Percentiles rank a stretch among this genome's conserved stretches.
Conservation (phyloP, 2,888 invertebrate species). For the Sthenelais limicola region DNA sequence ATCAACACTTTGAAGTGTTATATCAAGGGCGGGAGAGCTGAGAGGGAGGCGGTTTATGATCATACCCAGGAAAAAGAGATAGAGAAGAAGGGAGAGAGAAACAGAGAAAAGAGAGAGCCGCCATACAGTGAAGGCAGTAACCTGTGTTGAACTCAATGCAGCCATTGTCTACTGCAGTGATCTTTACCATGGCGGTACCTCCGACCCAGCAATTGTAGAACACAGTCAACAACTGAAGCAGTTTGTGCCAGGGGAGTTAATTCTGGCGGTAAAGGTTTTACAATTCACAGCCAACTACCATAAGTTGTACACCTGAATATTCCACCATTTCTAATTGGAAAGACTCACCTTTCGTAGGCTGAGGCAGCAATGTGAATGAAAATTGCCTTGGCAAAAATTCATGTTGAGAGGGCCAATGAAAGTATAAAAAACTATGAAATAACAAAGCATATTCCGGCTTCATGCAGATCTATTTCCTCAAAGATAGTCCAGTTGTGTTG, state of each 20-base stretch:
- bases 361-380: constrained; percentile 34
- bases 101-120: too few species aligned
- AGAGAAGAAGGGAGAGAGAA: too few species aligned
- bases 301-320: constrained; percentile 18
- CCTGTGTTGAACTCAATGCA: constrained; percentile 32
- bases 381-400: constrained; percentile 22
- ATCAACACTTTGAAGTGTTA: too few species aligned
- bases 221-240: constrained; percentile 23
- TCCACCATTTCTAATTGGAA: constrained; percentile 31
- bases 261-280: constrained; percentile 30
- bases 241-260: constrained; percentile 8
- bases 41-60: too few species aligned
- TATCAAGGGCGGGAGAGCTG: too few species aligned
- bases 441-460: background rate
- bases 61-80: too few species aligned
- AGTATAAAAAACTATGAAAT: constrained; percentile 31
- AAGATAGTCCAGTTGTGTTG: constrained; percentile 1
- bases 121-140: constrained; percentile 35
- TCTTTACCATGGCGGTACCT: constrained; percentile 28
- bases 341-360: constrained; percentile 11
- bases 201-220: constrained; percentile 19
- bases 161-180: background rate
- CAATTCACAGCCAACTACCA: background rate
- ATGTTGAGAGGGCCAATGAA: constrained; percentile 43
- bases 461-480: background rate